Evolutionary conservation across 2,797 vertebrate genomes (phyloP), one percentile per base, ranked within the genome.

Genomic region (Clarias fuscus): DNA sequence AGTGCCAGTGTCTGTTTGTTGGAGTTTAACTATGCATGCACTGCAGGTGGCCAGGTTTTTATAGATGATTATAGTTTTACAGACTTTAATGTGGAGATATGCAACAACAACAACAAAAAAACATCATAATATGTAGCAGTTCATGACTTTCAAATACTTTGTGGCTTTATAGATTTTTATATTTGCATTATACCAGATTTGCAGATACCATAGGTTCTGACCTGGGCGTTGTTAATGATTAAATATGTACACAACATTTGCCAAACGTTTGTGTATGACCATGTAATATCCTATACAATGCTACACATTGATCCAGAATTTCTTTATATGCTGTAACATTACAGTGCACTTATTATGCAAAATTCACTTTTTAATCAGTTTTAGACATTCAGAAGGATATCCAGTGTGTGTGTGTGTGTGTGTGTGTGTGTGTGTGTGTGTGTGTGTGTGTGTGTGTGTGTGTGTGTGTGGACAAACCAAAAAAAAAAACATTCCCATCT

Each of bases 1-100:
- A 53, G 64, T 30, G 67, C 43, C 86, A 81, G 5, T 27, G 7
- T 80, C 83, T 84, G 67, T 79, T 70, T 83, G 75, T 59, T 64
- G 11, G 30, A 48, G 53, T 76, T 84, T 67, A 61, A 86, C 48
- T 76, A 5, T 61, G 58, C 8, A 27, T 76, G 56, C 10, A 30
- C 70, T 75, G 37, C 22, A 82, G 48, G 73, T 86, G 79, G 33
- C 70, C 59, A 68, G 70, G 62, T 33, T 67, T 73, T 40, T 81
- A 61, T 64, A 62, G 58, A 71, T 53, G 37, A 58, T 80, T 82
- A n/a, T 62, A 64, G 7, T 48, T 86, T 73, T 64, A 81, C 30
- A 78, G 7, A 20, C 6, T 48, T n/a, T 82, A 82, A 67, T 53
- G 3, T 53, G 43, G 18, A 83, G n/a, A 61, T 27, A 8, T 81